A percentile compares a stretch with the other conserved stretches of the same genome.
Evolutionary conservation across 2,113 vertebrate species (phyloP).

Genomic region (Thalassarche chlororhynchos): DNA sequence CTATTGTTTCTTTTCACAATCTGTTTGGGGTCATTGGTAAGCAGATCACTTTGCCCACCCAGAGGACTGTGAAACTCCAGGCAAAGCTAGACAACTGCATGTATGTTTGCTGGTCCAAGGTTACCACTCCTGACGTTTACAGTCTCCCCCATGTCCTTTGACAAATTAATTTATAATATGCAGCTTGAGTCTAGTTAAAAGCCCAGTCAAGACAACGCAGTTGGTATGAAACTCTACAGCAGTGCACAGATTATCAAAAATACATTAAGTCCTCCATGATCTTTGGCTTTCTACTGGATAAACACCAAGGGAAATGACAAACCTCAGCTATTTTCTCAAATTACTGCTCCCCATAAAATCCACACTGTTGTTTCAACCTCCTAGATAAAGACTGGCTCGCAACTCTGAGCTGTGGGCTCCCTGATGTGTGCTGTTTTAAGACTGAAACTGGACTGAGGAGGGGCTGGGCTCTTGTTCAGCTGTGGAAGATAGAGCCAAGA

Average conservation of each 20-base stretch:
- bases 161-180: neutral
- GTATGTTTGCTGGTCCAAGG: neutral
- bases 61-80: neutral
- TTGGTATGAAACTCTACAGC: neutral
- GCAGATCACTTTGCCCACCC: neutral
- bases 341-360: neutral
- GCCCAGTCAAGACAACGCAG: neutral
- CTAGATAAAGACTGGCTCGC: neutral
- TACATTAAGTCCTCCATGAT: neutral
- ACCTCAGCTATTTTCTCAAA: neutral
- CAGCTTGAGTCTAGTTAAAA: neutral
- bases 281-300: neutral
- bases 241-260: neutral
- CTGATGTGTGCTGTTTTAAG: neutral
- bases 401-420: neutral
- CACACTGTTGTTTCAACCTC: neutral
- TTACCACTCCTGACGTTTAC: neutral
- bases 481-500: neutral
- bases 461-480: neutral
- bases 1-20: constrained; percentile 6
- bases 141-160: neutral
- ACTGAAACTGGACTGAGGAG: neutral
- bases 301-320: neutral
- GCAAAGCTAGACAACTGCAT: neutral
- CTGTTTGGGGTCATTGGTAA: neutral